Base-by-base conservation (phyloP, 2,113 vertebrate genomes). In the Syngnathus scovelli region DNA sequence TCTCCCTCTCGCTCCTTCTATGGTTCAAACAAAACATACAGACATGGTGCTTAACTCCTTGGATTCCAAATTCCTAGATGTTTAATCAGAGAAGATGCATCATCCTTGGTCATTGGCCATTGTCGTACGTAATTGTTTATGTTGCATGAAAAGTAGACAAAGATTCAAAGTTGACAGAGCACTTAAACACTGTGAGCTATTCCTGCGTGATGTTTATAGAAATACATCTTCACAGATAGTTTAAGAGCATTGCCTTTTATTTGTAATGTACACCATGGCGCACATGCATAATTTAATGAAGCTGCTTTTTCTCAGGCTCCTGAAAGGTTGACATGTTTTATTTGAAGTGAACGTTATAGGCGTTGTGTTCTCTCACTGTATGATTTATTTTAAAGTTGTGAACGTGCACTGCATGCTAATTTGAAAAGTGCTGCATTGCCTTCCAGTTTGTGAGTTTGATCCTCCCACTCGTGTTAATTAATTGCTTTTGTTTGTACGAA, bases 1-100 rank as follows among this genome's bases (percentile, higher is more conserved):
- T 9, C 27, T 51, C 27, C 18, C 41, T 23, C 18, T 7, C 68
- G 46, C 69, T 82, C 71, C 80, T 80, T 80, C 73, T 61, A 78
- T 15, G 75, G 78, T 77, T 77, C 69, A 77, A 39, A 62, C 39
- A 60, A 77, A 83, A 70, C 15, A 66, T 15, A 1, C 1, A 1
- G 48, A 27, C 11, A 39, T 65, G 52, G 21, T 58, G 62, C 7
- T 69, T 18, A 48, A 48, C 6, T n/a, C 67, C 66, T 48, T 62
- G 19, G 61, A 69, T 59, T 59, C 49, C 48, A 44, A 41, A 65
- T 48, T 49, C 6, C 27, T 16, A 18, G 27, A 58, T 62, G 13
- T 62, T 62, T 62, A 49, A 61, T 16, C 18, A 48, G 11, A 9
- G 38, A 62, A 44, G 41, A 38, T 21, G 21, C 21, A 43, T 38